A percentile compares a stretch with the other conserved stretches of the same genome.
Conservation (phyloP, 2,113 vertebrate species). For the Gymnorhina tibicen region DNA sequence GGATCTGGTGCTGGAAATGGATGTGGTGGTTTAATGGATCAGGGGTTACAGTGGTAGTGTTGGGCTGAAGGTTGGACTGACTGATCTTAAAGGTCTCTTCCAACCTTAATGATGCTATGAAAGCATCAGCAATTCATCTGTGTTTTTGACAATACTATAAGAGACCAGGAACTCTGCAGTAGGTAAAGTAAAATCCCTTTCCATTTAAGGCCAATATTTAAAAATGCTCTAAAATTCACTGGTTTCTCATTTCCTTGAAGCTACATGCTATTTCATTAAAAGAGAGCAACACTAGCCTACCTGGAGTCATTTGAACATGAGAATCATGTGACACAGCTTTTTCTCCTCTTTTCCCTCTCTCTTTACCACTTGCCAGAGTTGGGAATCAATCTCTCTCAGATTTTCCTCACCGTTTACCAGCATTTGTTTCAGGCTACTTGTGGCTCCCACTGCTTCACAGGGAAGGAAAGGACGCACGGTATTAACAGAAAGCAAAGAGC, state of each 20-base stretch:
- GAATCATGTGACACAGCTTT: background rate
- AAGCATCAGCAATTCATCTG: background rate
- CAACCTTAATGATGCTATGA: background rate
- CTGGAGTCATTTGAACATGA: background rate
- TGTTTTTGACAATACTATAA: background rate
- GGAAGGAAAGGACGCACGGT: background rate
- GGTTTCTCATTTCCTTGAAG: background rate
- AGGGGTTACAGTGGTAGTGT: background rate
- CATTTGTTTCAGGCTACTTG: background rate
- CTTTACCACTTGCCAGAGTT: background rate
- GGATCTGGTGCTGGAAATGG: background rate
- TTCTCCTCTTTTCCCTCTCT: background rate
- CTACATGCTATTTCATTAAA: background rate
- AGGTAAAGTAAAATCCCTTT: background rate
- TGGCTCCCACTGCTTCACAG: background rate
- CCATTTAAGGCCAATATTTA: rapidly evolving
- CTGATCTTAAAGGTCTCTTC: background rate
- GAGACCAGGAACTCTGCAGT: background rate
- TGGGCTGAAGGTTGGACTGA: background rate
- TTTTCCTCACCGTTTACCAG: background rate
- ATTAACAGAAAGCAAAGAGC: background rate
- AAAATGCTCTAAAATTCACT: background rate
- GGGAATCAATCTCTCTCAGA: background rate
- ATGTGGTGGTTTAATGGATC: background rate
- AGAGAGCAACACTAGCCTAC: background rate